phyloP scores from a whole-genome alignment of 2,113 vertebrate genomes.

The Tenrec ecaudatus region DNA sequence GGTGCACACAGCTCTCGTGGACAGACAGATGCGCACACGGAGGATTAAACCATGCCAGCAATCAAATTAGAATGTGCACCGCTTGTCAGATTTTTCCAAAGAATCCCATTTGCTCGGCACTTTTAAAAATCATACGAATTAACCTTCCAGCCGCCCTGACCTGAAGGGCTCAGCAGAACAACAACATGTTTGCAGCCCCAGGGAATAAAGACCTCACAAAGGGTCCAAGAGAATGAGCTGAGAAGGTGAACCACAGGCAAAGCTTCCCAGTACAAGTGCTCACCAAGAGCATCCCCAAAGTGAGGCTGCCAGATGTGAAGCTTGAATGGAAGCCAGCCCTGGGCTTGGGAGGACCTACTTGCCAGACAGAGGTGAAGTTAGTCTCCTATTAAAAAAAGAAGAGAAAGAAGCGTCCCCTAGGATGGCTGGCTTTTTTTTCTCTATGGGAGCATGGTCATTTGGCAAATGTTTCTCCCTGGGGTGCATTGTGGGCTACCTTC shows the following conservation, averaged over 20 bases:
- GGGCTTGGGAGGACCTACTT: conserved; percentile 38
- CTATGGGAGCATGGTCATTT: not conserved
- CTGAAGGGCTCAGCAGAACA: conserved; percentile 81
- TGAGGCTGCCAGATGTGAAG: conserved; percentile 71
- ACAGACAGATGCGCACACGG: conserved; percentile 78
- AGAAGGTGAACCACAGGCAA: conserved; percentile 72
- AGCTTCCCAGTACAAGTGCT: conserved; percentile 34
- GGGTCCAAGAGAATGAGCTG: conserved; percentile 65
- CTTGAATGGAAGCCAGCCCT: conserved; percentile 71
- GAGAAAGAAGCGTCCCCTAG: not conserved
- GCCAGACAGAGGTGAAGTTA: conserved; percentile 42
- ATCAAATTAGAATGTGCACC: conserved; percentile 85
- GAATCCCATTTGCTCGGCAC: conserved; percentile 84
- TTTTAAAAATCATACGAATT: conserved; percentile 85
- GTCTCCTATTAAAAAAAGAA: not conserved
- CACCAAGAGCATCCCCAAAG: conserved; percentile 43
- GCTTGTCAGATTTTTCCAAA: conserved; percentile 84
- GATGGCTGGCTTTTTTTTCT: conserved; percentile 35
- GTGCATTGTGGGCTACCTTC: not conserved
- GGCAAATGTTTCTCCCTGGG: conserved; percentile 30
- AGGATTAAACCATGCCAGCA: conserved; percentile 82
- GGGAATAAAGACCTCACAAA: conserved; percentile 79
- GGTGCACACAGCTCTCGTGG: conserved; percentile 72
- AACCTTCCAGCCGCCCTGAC: conserved; percentile 81
- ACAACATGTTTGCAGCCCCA: conserved; percentile 81